Percentiles rank a stretch among this genome's conserved stretches.
Evolutionary conservation across 2,797 vertebrate species (phyloP).

Genomic region (Fringilla coelebs): DNA sequence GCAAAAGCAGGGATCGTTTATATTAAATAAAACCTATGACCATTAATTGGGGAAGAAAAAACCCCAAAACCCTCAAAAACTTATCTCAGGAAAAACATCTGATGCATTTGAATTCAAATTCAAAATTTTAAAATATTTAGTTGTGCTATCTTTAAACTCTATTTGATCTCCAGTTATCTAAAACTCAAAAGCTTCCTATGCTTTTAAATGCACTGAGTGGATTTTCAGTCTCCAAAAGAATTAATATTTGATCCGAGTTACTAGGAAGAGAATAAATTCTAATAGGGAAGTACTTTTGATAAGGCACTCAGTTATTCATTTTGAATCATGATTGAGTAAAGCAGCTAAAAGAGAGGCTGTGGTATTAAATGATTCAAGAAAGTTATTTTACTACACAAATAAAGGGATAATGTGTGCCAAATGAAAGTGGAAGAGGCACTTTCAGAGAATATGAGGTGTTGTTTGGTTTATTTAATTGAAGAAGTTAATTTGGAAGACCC

Average conservation of each 20-base stretch:
- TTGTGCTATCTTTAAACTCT: background rate
- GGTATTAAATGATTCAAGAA: background rate
- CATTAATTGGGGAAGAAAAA: background rate
- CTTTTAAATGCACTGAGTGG: background rate
- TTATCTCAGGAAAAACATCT: background rate
- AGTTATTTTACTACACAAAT: constrained; percentile 6
- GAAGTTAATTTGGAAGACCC: background rate
- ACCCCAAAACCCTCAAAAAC: rapidly evolving
- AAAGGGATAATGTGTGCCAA: background rate
- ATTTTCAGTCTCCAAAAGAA: background rate
- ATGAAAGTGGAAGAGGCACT: background rate
- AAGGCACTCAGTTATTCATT: background rate
- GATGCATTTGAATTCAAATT: background rate
- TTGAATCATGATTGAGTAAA: background rate
- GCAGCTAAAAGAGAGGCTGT: background rate
- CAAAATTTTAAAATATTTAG: background rate
- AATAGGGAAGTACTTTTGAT: background rate
- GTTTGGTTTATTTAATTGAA: background rate
- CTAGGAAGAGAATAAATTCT: background rate
- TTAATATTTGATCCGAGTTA: background rate
- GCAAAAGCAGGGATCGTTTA: background rate
- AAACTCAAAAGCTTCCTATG: background rate
- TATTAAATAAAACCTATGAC: background rate
- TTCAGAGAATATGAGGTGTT: background rate
- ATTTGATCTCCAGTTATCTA: background rate